Conservation (phyloP, 1,140 invertebrate species). For the Pseudomyrmex concolor region DNA sequence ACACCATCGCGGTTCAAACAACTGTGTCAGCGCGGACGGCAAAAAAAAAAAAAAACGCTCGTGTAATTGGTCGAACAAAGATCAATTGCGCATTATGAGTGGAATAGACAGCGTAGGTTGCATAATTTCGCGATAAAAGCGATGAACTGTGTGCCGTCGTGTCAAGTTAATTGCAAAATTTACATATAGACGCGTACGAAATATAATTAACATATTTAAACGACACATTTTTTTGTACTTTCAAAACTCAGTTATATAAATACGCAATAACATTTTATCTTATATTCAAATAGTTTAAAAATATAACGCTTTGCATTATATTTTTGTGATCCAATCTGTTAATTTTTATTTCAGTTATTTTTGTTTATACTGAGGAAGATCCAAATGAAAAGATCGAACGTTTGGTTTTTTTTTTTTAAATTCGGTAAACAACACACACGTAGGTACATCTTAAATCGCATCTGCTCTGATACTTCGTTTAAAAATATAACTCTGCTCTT, state of each 20-base stretch:
- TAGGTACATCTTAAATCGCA: no score
- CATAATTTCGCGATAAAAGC: conserved; percentile 58
- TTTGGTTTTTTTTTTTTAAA: no score
- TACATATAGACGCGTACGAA: conserved; percentile 14
- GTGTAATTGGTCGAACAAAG: conserved; percentile 56
- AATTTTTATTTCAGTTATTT: no score
- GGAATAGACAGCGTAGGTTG: conserved; percentile 40
- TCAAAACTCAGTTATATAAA: not conserved
- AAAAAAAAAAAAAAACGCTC: no score
- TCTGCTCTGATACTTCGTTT: no score
- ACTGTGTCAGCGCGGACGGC: conserved; percentile 16
- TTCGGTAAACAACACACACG: no score
- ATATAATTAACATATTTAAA: not conserved
- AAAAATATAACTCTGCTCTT: no score
- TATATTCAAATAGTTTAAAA: conserved; percentile 16
- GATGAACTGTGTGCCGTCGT: conserved; percentile 54
- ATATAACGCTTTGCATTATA: not conserved
- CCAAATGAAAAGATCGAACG: no score
- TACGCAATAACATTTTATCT: not conserved
- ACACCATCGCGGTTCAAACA: conserved; percentile 32
- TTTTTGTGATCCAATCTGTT: not conserved
- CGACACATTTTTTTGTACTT: not conserved
- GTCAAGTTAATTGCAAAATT: conserved; percentile 31
- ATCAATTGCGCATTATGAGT: conserved; percentile 54
- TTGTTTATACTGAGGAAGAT: no score